A percentile compares a stretch with the other conserved stretches of the same genome.
phyloP scores from a whole-genome alignment of 2,888 invertebrate species.

The Anorthoa munda region DNA sequence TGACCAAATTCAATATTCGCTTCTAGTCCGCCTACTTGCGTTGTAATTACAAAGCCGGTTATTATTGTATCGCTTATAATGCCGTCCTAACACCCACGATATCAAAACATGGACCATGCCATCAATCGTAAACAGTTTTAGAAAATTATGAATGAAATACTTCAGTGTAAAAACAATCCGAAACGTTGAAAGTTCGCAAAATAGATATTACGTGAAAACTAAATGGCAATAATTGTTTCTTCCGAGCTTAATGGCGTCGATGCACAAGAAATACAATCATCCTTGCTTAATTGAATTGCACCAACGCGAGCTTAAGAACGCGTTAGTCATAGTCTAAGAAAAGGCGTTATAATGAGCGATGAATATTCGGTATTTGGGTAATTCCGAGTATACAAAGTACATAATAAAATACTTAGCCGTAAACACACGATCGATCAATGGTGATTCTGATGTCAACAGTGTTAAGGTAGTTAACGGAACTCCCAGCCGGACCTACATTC shows the following conservation, averaged over 20 bases:
- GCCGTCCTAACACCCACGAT: constrained; percentile 60
- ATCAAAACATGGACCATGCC: constrained; percentile 41
- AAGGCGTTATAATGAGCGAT: constrained; percentile 62
- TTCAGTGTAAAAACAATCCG: background rate
- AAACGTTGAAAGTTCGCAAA: constrained; percentile 28
- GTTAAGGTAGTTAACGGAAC: constrained; percentile 74
- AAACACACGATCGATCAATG: constrained; percentile 58
- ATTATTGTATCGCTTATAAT: constrained; percentile 44
- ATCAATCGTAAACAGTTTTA: constrained; percentile 26
- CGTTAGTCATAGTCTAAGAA: constrained; percentile 71
- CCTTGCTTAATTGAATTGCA: constrained; percentile 76
- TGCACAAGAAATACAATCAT: constrained; percentile 74
- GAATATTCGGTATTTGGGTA: constrained; percentile 68
- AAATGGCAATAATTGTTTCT: constrained; percentile 56
- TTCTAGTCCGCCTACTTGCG: constrained; percentile 63
- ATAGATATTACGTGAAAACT: constrained; percentile 46
- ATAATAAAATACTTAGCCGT: constrained; percentile 57
- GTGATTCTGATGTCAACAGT: constrained; percentile 59
- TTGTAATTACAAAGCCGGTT: constrained; percentile 60
- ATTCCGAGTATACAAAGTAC: constrained; percentile 64
- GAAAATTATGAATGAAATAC: constrained; percentile 44
- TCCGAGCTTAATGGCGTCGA: constrained; percentile 62
- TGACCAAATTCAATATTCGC: constrained; percentile 64
- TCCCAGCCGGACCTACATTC: constrained; percentile 71
- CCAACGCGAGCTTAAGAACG: constrained; percentile 62